Base-by-base conservation (phyloP, 2,113 vertebrate species). In the Eptesicus fuscus region DNA sequence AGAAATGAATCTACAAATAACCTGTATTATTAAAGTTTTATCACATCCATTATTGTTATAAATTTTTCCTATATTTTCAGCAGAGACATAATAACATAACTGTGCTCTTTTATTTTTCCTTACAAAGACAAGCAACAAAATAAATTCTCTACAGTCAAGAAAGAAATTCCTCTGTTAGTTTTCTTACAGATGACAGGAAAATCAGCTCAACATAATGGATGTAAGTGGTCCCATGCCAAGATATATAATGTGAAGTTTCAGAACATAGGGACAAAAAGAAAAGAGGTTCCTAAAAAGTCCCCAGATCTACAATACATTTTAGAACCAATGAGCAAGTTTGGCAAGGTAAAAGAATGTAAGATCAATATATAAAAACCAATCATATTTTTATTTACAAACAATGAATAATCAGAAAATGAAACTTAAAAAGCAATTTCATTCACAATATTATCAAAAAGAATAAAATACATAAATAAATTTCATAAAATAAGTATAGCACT, bases 1-100 rank as follows among this genome's bases (percentile, higher is more conserved):
- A 73, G 80, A 91, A 93, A 77, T 56, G 40, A 89, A 93, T 51
- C 76, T 51, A 74, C 22, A 90, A 49, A 96, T 74, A 93, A 93
- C 67, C 51, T 56, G 16, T 69, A 63, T 91, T 86, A 96, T 92
- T 94, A 80, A 87, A 87, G 70, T 80, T 83, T 92, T 76, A 92
- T 63, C 84, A 95, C 12, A 76, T 32, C 94, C 84, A 82, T 93
- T 83, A 90, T 42, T 90, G 22, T n/a, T 65, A 18, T 79, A 83
- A 87, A 86, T 65, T 56, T 85, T 78, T 63, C 90, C 74, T 89
- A 78, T 94, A 80, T 76, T 95, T 93, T 80, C 51, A 94, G 76
- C 53, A 83, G 17, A 78, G 18, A 37, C 11, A 84, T 69, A 73
- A 65, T 59, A 90, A 89, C 1, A 20, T 44, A 84, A 61, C 12